Evolutionary conservation across 2,113 vertebrate genomes (phyloP).

Genomic region (Pelobates fuscus): DNA sequence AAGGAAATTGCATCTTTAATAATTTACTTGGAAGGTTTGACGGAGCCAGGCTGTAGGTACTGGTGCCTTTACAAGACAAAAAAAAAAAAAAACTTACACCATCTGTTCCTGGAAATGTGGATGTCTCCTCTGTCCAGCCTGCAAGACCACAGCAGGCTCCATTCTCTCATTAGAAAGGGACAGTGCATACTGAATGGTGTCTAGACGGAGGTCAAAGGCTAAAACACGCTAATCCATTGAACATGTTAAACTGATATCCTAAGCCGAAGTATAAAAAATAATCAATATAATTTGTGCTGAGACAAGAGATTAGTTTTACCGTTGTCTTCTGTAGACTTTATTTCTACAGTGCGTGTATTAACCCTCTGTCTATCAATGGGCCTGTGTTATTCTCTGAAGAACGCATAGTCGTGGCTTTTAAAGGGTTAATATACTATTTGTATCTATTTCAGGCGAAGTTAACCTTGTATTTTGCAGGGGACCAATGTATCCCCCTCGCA

Average conservation of each 20-base stretch:
- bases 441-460: too few species aligned
- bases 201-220: slow-evolving; percentile 70
- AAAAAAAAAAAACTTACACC: slow-evolving; percentile 53
- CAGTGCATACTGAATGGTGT: slow-evolving; percentile 57
- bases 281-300: slow-evolving; percentile 57
- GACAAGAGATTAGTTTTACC: slow-evolving; percentile 18
- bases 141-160: slow-evolving; percentile 58
- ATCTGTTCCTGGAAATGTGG: slow-evolving; percentile 65
- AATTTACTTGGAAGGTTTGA: slow-evolving; percentile 63
- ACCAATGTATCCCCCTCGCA: too few species aligned
- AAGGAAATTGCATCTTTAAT: slow-evolving; percentile 71
- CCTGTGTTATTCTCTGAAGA: too few species aligned
- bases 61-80: slow-evolving; percentile 49
- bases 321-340: background rate
- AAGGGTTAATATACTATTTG: too few species aligned
- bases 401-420: too few species aligned
- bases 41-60: slow-evolving; percentile 63
- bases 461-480: too few species aligned
- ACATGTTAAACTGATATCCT: slow-evolving; percentile 61
- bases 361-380: too few species aligned
- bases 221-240: slow-evolving; percentile 62
- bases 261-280: slow-evolving; percentile 54
- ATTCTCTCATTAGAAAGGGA: slow-evolving; percentile 60
- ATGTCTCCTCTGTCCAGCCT: slow-evolving; percentile 62
- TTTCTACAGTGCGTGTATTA: background rate